These are phyloP conservation scores for Eumacrocentrus americanus DNA, from an alignment of 2,888 invertebrate species.

Conservation along the genomic window DNA sequence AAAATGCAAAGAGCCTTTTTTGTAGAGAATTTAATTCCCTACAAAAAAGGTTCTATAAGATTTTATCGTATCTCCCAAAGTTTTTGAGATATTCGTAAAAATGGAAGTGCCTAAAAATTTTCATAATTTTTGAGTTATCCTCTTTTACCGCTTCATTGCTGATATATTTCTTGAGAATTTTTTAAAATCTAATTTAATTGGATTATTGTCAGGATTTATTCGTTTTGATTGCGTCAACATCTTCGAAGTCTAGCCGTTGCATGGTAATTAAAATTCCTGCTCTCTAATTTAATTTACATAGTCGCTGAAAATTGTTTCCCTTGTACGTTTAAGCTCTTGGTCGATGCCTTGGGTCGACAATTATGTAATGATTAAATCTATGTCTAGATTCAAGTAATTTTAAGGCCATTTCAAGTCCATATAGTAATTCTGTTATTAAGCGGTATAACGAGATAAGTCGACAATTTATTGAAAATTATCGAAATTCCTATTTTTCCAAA, in stretches of 20 bases:
- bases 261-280: slow-evolving; percentile 3
- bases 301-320: slow-evolving; percentile 10
- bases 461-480: neutral
- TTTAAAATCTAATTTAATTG: neutral
- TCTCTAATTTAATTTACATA: slow-evolving; percentile 19
- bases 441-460: neutral
- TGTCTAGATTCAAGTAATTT: slow-evolving; percentile 3
- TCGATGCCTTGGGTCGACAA: no score
- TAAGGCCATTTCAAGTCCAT: neutral
- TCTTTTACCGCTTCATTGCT: neutral
- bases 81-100: neutral
- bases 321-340: neutral
- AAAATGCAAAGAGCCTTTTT: neutral
- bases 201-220: neutral
- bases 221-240: neutral
- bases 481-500: neutral
- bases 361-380: neutral
- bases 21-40: neutral
- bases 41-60: neutral
- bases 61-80: neutral
- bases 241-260: neutral
- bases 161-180: neutral
- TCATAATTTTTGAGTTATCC: neutral
- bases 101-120: neutral
- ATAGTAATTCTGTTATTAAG: neutral